Percentiles rank a stretch among this genome's conserved stretches.
These are phyloP conservation scores for Apis mellifera DNA, from an alignment of 1,140 invertebrate species.

Conservation along the genomic window DNA sequence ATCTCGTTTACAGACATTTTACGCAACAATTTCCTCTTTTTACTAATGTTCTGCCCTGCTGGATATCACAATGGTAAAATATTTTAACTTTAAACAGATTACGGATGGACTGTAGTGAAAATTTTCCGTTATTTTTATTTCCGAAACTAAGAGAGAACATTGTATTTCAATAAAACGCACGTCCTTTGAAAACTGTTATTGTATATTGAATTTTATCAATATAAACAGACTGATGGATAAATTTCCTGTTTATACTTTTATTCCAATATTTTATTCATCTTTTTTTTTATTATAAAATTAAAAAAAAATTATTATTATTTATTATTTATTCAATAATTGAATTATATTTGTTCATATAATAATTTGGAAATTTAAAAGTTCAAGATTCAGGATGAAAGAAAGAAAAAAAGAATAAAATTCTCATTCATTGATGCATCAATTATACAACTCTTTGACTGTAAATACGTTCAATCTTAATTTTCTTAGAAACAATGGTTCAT, in stretches of 20 bases:
- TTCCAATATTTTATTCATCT: background rate
- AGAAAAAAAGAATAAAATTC: no score
- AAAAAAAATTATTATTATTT: background rate
- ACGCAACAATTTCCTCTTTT: background rate
- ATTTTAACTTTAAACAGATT: background rate
- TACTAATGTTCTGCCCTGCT: background rate
- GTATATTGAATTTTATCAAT: background rate
- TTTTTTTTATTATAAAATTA: background rate
- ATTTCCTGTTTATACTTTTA: background rate
- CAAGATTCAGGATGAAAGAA: no score
- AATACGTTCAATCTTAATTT: no score
- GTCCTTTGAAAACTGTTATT: background rate
- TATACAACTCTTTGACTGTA: no score
- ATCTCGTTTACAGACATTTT: background rate
- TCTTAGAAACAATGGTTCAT: no score
- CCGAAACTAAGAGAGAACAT: background rate
- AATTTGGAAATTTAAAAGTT: no score
- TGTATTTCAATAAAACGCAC: background rate
- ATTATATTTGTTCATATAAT: background rate
- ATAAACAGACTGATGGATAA: background rate
- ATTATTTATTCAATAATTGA: background rate
- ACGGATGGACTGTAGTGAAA: background rate
- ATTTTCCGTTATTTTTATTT: background rate
- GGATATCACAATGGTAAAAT: background rate
- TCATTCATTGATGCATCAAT: no score